Evolutionary conservation across 2,113 vertebrate genomes (phyloP).

Genomic region (Zingel zingel): DNA sequence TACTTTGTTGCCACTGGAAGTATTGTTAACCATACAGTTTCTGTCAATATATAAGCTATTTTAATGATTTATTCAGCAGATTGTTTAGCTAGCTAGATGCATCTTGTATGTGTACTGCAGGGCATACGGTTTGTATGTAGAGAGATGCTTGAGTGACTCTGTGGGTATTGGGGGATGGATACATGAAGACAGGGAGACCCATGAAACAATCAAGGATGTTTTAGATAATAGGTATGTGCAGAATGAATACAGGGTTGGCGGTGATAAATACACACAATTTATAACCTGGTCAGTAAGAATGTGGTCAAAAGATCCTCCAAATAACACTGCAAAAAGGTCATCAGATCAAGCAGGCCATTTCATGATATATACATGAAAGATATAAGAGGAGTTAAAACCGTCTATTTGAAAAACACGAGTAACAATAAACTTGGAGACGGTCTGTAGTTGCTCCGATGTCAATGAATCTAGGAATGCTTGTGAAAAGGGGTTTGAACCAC

Average conservation of each 20-base stretch:
- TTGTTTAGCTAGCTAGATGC: neutral
- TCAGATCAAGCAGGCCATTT: neutral
- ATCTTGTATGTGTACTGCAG: neutral
- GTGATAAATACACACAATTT: neutral
- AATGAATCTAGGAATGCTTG: neutral
- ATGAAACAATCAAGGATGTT: neutral
- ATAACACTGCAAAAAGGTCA: neutral
- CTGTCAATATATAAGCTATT: neutral
- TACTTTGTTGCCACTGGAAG: constrained; percentile 19
- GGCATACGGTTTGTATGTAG: neutral
- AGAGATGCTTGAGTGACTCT: neutral
- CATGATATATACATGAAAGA: neutral
- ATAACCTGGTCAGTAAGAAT: constrained; percentile 4
- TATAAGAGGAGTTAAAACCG: neutral
- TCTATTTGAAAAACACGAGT: neutral
- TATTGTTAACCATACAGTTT: constrained; percentile 10
- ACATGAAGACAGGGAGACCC: neutral
- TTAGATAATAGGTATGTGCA: neutral
- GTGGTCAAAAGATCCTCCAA: neutral
- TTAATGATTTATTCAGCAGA: constrained; percentile 4
- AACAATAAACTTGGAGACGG: neutral
- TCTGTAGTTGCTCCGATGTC: neutral
- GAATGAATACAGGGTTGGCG: neutral
- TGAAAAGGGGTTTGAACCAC: constrained; percentile 1
- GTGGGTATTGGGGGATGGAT: neutral